Percentiles rank a stretch among this genome's conserved stretches.
These are phyloP conservation scores for Luffia ferchaultella DNA, from an alignment of 2,888 invertebrate species.

Conservation along the genomic window DNA sequence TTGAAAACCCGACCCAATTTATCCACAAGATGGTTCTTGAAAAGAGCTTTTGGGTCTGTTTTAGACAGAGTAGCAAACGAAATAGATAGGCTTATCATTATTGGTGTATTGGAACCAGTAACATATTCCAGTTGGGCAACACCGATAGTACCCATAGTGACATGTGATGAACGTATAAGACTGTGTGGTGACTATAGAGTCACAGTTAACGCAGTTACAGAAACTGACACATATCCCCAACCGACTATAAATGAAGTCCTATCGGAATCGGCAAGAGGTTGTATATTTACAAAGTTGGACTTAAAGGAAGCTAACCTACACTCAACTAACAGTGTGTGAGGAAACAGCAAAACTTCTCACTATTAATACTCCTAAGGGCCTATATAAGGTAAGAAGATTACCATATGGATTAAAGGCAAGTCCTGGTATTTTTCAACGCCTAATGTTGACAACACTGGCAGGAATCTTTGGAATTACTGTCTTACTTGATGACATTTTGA, in stretches of 20 bases:
- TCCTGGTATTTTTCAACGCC: constrained; percentile 10
- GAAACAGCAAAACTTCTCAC: background rate
- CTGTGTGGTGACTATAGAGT: no score
- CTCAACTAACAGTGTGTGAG: background rate
- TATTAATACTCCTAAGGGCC: background rate
- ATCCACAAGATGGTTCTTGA: no score
- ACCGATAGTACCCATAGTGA: no score
- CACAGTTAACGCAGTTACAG: no score
- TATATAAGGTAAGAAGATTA: background rate
- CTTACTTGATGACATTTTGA: background rate
- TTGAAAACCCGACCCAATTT: no score
- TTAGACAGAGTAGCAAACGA: no score
- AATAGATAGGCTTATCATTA: no score
- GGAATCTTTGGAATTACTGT: no score
- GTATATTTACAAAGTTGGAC: background rate
- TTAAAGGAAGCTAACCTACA: background rate
- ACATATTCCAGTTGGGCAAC: no score
- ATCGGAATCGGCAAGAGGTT: background rate
- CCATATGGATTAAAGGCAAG: constrained; percentile 16
- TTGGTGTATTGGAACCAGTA: no score
- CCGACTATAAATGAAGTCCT: background rate
- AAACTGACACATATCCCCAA: background rate
- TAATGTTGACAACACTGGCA: background rate
- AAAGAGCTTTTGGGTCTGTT: no score
- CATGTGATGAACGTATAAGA: no score